phyloP scores from a whole-genome alignment of 2,113 vertebrate genomes.

The Saimiri boliviensis region DNA sequence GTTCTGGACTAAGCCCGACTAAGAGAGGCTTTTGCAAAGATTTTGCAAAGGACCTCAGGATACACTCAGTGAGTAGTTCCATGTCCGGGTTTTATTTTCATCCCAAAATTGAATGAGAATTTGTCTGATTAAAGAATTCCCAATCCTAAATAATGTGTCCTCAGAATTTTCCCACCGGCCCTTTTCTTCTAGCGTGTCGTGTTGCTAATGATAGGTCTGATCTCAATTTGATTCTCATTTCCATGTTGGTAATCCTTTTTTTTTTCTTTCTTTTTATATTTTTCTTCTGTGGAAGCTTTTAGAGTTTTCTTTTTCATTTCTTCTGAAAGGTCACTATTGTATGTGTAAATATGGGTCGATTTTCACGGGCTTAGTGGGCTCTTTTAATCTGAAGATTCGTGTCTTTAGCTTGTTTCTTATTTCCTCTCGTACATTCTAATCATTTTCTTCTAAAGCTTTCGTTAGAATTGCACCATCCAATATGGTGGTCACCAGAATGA shows the following conservation, averaged over 20 bases:
- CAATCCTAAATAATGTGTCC: background rate
- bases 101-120: background rate
- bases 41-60: background rate
- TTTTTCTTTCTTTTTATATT: background rate
- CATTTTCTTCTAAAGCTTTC: background rate
- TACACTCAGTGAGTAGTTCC: background rate
- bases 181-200: background rate
- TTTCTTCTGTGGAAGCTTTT: background rate
- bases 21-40: background rate
- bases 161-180: background rate
- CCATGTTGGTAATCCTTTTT: too few relatives aligned
- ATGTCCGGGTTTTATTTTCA: background rate
- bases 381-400: background rate
- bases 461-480: accelerated
- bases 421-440: background rate
- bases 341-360: background rate
- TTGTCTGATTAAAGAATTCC: background rate
- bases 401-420: background rate
- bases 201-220: background rate
- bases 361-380: background rate
- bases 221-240: background rate
- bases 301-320: background rate
- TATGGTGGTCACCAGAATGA: background rate
- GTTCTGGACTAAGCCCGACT: background rate
- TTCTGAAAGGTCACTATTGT: background rate